Percentiles rank a stretch among this genome's conserved stretches.
These are phyloP conservation scores for Pyrochroa serraticornis DNA, from an alignment of 2,888 invertebrate genomes.

Conservation along the genomic window DNA sequence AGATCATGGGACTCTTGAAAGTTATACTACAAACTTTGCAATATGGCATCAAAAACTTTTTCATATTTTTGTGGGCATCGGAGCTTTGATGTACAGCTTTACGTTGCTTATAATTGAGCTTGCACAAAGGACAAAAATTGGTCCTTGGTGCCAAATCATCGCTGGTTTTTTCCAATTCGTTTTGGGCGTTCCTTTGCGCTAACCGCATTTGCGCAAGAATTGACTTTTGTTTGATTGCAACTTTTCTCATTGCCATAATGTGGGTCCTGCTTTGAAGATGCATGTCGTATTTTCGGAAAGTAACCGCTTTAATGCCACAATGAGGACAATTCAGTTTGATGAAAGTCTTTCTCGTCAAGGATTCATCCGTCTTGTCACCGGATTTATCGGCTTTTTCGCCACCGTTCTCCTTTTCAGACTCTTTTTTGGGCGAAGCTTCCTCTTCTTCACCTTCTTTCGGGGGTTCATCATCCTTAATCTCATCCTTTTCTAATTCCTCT, in stretches of 20 bases:
- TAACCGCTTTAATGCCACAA: conserved; percentile 75
- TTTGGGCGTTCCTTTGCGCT: conserved; percentile 79
- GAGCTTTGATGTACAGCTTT: conserved; percentile 80
- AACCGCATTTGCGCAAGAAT: conserved; percentile 79
- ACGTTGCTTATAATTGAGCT: conserved; percentile 56
- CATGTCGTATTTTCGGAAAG: conserved; percentile 76
- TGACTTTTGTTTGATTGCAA: conserved; percentile 76
- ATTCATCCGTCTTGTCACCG: conserved; percentile 41
- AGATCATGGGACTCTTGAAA: conserved; percentile 84
- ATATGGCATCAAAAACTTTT: conserved; percentile 82
- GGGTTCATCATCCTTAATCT: conserved; percentile 51
- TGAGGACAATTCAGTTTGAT: conserved; percentile 80
- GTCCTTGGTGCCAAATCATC: conserved; percentile 62
- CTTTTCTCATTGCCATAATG: conserved; percentile 73
- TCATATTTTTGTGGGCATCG: conserved; percentile 82
- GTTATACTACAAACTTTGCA: conserved; percentile 78
- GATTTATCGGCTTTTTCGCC: conserved; percentile 58
- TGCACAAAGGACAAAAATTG: conserved; percentile 57
- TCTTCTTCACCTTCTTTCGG: conserved; percentile 45
- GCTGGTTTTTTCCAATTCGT: conserved; percentile 75
- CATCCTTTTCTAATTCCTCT: conserved; percentile 41
- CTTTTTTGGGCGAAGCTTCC: too few relatives aligned
- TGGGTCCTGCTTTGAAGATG: conserved; percentile 77
- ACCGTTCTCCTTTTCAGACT: too few relatives aligned
- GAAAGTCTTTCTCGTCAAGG: conserved; percentile 57